Evolutionary conservation across 2,113 vertebrate species (phyloP).

Genomic region (Stomatorhinus ivindoensis): DNA sequence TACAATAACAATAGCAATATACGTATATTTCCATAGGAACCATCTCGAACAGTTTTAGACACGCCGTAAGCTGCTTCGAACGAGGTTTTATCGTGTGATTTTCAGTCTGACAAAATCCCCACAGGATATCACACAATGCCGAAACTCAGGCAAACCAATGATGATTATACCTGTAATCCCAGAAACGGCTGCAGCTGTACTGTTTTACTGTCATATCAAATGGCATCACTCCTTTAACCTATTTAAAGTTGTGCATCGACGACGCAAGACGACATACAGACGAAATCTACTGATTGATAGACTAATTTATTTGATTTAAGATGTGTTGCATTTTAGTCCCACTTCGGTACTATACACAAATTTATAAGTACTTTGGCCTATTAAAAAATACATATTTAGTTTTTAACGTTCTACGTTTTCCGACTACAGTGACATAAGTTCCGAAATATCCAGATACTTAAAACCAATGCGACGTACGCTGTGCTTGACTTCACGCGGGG

Average conservation of each 20-base stretch:
- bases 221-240: neutral
- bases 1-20: slow-evolving; percentile 34
- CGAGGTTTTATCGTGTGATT: neutral
- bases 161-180: neutral
- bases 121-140: neutral
- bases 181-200: neutral
- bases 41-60: slow-evolving; percentile 10
- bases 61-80: neutral
- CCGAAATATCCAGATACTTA: neutral
- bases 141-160: neutral
- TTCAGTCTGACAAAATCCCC: neutral
- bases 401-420: neutral
- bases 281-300: neutral
- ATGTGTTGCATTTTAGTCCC: neutral
- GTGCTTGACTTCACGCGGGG: neutral
- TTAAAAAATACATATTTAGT: slow-evolving; percentile 7
- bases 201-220: neutral
- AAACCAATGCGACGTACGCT: neutral
- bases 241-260: neutral
- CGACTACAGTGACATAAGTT: neutral
- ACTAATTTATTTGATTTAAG: slow-evolving; percentile 14
- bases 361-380: neutral
- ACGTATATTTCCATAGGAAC: slow-evolving; percentile 34
- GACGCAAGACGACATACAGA: neutral
- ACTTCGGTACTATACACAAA: neutral